A percentile compares a stretch with the other conserved stretches of the same genome.
Conservation (phyloP, 2,113 vertebrate genomes). For the Ptilonorhynchus violaceus region DNA sequence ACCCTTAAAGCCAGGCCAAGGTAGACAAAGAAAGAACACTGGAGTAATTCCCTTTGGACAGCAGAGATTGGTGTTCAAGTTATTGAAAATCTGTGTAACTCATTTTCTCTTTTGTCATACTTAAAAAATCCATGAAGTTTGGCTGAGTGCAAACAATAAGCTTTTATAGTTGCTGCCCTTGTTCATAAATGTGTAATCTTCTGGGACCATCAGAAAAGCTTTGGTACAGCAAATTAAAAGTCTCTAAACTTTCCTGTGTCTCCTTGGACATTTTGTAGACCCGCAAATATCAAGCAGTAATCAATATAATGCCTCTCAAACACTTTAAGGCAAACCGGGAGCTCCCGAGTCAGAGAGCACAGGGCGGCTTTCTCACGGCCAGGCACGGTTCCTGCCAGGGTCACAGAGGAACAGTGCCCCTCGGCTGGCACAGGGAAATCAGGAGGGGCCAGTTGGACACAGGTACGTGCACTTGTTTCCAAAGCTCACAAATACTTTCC, state of each 20-base stretch:
- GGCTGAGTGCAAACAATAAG: constrained; percentile 79
- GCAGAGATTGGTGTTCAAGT: constrained; percentile 66
- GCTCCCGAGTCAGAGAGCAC: background rate
- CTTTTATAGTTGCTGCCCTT: constrained; percentile 77
- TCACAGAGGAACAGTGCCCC: background rate
- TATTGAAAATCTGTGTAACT: constrained; percentile 79
- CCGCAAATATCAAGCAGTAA: constrained; percentile 62
- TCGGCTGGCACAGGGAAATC: background rate
- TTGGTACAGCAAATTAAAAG: constrained; percentile 78
- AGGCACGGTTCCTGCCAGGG: background rate
- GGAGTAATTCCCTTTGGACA: constrained; percentile 62
- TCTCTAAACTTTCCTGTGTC: constrained; percentile 77
- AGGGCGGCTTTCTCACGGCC: accelerated
- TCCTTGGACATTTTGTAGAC: constrained; percentile 66
- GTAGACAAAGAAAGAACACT: constrained; percentile 62
- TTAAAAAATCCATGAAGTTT: constrained; percentile 80
- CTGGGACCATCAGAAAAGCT: constrained; percentile 73
- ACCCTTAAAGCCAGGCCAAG: constrained; percentile 68
- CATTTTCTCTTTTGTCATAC: constrained; percentile 81
- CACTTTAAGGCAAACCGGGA: constrained; percentile 30
- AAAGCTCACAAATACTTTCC: background rate
- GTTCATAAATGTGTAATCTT: constrained; percentile 76
- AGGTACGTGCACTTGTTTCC: accelerated
- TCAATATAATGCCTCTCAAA: constrained; percentile 61
- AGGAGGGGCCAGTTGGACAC: background rate